Evolutionary conservation across 2,888 invertebrate genomes (phyloP).

Genomic region (Minunthozetes semirufus): DNA sequence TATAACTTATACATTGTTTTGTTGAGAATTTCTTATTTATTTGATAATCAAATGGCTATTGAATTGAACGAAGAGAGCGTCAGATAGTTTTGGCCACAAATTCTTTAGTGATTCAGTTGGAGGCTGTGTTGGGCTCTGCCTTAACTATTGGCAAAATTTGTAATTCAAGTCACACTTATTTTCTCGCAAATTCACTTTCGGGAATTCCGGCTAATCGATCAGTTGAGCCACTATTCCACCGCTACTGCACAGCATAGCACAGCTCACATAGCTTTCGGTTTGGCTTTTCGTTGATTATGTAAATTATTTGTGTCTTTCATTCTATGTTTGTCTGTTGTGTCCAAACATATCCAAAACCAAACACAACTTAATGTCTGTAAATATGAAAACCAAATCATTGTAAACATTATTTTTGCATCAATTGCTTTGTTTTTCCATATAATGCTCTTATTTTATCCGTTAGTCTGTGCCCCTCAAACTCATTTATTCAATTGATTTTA

Average conservation of each 20-base stretch:
- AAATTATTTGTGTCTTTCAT: neutral
- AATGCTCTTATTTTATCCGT: too few relatives aligned
- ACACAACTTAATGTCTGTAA: neutral
- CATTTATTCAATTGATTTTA: too few relatives aligned
- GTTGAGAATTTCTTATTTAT: too few relatives aligned
- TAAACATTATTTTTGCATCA: too few relatives aligned
- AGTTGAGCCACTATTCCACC: neutral
- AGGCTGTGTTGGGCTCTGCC: neutral
- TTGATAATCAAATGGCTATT: too few relatives aligned
- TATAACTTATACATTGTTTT: too few relatives aligned
- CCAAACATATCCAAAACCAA: neutral
- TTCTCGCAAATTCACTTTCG: conserved; percentile 4
- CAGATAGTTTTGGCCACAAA: too few relatives aligned
- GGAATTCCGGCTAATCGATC: conserved; percentile 21
- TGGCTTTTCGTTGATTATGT: neutral
- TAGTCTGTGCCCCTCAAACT: too few relatives aligned
- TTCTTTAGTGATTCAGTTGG: too few relatives aligned
- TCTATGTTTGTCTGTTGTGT: neutral
- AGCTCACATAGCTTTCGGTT: neutral
- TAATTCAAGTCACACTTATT: conserved; percentile 24
- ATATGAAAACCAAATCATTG: too few relatives aligned
- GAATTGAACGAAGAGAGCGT: too few relatives aligned
- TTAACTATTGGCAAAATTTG: conserved; percentile 14
- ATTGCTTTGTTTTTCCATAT: too few relatives aligned
- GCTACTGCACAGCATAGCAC: neutral